Percentiles rank a stretch among this genome's conserved stretches.
Evolutionary conservation across 30 jellyfish, hydroid and myxozoan species (phyloP).

Genomic region (Pelagia noctiluca): DNA sequence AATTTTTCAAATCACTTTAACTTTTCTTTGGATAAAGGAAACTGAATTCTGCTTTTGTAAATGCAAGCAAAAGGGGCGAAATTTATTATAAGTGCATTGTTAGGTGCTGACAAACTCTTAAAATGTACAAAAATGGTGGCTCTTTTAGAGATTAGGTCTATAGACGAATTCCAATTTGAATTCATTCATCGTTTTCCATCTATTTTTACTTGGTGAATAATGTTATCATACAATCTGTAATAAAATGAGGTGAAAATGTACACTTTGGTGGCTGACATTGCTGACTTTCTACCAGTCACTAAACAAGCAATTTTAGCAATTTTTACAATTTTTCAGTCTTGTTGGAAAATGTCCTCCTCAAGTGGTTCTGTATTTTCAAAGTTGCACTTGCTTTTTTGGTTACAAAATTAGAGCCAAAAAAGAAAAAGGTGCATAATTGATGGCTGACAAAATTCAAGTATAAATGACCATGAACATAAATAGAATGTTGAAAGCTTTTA

Average conservation of each 20-base stretch:
- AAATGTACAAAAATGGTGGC: constrained; percentile 30
- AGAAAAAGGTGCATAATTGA: not conserved
- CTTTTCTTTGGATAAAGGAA: constrained; percentile 23
- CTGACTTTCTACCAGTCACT: not conserved
- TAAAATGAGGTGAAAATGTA: not conserved
- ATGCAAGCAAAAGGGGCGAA: constrained; percentile 7
- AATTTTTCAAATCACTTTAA: not conserved
- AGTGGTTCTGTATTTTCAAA: not conserved
- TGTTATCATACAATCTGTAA: not conserved
- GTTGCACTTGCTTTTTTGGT: constrained; percentile 1
- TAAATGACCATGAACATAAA: constrained; percentile 1
- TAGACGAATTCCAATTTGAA: constrained; percentile 2
- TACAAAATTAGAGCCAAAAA: not conserved
- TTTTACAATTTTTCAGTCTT: not conserved
- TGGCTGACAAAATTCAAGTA: constrained; percentile 3
- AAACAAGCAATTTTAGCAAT: constrained; percentile 1
- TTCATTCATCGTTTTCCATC: not conserved
- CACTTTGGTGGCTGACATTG: constrained; percentile 5
- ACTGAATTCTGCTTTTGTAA: constrained; percentile 2
- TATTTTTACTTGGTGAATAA: not conserved
- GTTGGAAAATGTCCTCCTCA: constrained; percentile 2
- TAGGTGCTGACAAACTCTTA: not conserved
- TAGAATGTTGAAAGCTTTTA: not conserved
- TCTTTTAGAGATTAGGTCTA: not conserved
- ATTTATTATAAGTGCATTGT: constrained; percentile 3